phyloP scores from a whole-genome alignment of 2,888 invertebrate genomes.

The Anthophora plumipes region DNA sequence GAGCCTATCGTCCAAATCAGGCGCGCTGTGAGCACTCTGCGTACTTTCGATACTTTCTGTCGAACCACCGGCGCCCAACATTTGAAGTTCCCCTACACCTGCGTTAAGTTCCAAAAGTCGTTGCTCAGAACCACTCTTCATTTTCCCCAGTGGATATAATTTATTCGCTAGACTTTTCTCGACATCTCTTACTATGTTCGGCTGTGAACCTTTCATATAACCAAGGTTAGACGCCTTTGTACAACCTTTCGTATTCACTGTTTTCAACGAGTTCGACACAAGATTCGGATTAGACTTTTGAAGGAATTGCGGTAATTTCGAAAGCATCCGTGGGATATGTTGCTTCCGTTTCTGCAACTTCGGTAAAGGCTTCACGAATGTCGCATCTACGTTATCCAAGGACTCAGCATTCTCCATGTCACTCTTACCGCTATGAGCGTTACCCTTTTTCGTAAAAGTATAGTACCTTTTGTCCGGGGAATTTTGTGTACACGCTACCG shows the following conservation, averaged over 20 bases:
- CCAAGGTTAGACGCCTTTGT: conserved; percentile 62
- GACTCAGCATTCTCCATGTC: conserved; percentile 51
- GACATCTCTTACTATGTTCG: conserved; percentile 73
- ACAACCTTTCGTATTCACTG: conserved; percentile 18
- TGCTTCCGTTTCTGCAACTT: conserved; percentile 68
- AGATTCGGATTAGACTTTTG: conserved; percentile 84
- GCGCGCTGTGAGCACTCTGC: conserved; percentile 81
- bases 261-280: conserved; percentile 72
- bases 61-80: conserved; percentile 75
- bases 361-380: conserved; percentile 60
- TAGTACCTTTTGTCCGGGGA: conserved; percentile 67
- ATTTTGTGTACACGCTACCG: conserved; percentile 18
- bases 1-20: conserved; percentile 81
- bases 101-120: conserved; percentile 72
- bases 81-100: conserved; percentile 71
- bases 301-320: conserved; percentile 79
- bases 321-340: conserved; percentile 71
- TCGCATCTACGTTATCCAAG: conserved; percentile 55
- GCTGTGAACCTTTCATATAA: conserved; percentile 76
- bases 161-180: conserved; percentile 68
- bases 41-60: conserved; percentile 83
- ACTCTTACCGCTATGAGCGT: conserved; percentile 45
- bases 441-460: conserved; percentile 76
- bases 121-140: conserved; percentile 80
- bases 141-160: conserved; percentile 71